These are phyloP conservation scores for Tachyglossus aculeatus DNA, from an alignment of 2,797 vertebrate genomes.

Conservation along the genomic window DNA sequence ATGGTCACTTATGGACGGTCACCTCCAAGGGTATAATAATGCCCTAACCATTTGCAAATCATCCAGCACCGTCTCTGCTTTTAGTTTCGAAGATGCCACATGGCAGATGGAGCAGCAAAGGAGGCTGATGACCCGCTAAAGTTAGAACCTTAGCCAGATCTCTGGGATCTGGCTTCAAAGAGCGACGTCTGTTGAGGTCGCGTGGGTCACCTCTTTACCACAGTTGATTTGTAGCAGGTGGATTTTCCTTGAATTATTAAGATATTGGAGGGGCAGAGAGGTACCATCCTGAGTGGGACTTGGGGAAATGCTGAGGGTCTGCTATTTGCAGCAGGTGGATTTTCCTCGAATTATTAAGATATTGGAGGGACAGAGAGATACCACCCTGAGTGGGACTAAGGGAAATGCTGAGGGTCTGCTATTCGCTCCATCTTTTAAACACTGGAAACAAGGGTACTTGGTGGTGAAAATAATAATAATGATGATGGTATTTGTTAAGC, in stretches of 20 bases:
- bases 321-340: conserved; percentile 49
- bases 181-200: conserved; percentile 43
- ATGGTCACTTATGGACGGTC: conserved; percentile 57
- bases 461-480: conserved; percentile 13
- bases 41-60: conserved; percentile 63
- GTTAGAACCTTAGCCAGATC: conserved; percentile 45
- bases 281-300: conserved; percentile 1
- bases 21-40: conserved; percentile 58
- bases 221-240: conserved; percentile 49
- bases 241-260: conserved; percentile 32
- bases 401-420: neutral
- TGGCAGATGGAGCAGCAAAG: conserved; percentile 59
- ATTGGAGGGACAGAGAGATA: conserved; percentile 4
- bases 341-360: conserved; percentile 38
- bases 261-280: conserved; percentile 18
- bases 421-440: neutral
- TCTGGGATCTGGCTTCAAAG: conserved; percentile 38
- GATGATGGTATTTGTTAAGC: neutral
- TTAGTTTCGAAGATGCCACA: conserved; percentile 49
- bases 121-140: conserved; percentile 47
- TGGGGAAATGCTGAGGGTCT: neutral
- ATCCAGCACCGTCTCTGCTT: conserved; percentile 52
- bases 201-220: conserved; percentile 45
- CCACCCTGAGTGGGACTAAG: neutral
- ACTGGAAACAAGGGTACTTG: conserved; percentile 8